Conservation (phyloP, 53 echinoderm and acorn worm species). For the Zoroaster sp. region DNA sequence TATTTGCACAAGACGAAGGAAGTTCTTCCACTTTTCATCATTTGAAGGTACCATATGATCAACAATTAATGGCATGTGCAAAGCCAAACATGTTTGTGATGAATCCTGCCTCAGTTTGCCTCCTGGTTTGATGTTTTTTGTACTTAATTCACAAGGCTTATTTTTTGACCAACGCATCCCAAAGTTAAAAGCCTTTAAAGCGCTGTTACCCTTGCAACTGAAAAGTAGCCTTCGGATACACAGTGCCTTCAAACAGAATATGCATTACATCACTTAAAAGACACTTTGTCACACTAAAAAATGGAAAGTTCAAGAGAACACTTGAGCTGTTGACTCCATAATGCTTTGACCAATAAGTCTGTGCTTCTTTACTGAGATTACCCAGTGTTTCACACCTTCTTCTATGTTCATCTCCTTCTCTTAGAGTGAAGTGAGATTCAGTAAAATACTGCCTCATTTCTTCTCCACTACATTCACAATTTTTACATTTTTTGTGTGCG, state of each 20-base stretch:
- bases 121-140: background rate
- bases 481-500: conserved; percentile 61
- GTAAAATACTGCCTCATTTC: conserved; percentile 46
- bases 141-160: conserved; percentile 40
- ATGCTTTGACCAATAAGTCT: conserved; percentile 70
- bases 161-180: conserved; percentile 39
- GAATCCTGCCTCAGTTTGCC: conserved; percentile 61
- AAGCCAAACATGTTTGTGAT: conserved; percentile 36
- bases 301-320: conserved; percentile 49
- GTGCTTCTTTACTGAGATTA: conserved; percentile 16
- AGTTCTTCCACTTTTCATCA: conserved; percentile 64
- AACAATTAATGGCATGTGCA: conserved; percentile 58
- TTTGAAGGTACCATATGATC: conserved; percentile 49
- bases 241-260: conserved; percentile 63
- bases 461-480: conserved; percentile 46
- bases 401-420: conserved; percentile 57
- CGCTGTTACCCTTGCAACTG: conserved; percentile 60
- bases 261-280: conserved; percentile 76
- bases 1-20: conserved; percentile 66
- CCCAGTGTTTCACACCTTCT: conserved; percentile 53
- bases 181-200: conserved; percentile 43
- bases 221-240: conserved; percentile 54
- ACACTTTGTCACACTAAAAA: conserved; percentile 51
- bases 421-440: conserved; percentile 30
- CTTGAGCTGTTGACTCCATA: conserved; percentile 73